Evolutionary conservation across 2,888 invertebrate genomes (phyloP).

Genomic region (Zygaena filipendulae): DNA sequence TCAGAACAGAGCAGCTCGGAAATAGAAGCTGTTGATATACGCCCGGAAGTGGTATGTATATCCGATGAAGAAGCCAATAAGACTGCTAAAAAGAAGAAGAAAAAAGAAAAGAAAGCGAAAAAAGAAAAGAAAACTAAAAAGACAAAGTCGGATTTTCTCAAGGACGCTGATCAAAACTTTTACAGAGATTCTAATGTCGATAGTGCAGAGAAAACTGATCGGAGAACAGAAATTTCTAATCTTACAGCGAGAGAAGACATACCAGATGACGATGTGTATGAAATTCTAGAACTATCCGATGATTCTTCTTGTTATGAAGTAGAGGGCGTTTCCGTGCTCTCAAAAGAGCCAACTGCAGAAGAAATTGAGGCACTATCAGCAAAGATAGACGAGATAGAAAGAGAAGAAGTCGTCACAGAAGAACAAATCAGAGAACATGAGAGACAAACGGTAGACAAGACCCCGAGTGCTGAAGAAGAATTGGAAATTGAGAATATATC

Average conservation of each 20-base stretch:
- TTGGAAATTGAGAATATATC: slow-evolving; percentile 28
- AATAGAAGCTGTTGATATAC: slow-evolving; percentile 35
- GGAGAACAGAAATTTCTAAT: slow-evolving; percentile 3
- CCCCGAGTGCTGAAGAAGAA: slow-evolving; percentile 5
- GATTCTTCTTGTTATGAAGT: slow-evolving; percentile 47
- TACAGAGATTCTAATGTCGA: slow-evolving; percentile 21
- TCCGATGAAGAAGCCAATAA: slow-evolving; percentile 43
- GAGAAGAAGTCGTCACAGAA: slow-evolving; percentile 34
- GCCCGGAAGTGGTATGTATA: slow-evolving; percentile 64
- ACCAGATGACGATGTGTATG: slow-evolving; percentile 29
- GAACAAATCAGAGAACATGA: slow-evolving; percentile 30
- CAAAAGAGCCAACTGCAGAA: slow-evolving; percentile 51
- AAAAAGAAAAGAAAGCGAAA: slow-evolving; percentile 50
- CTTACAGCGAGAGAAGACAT: slow-evolving; percentile 2
- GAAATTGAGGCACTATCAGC: slow-evolving; percentile 58
- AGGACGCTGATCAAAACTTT: slow-evolving; percentile 40
- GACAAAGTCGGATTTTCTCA: slow-evolving; percentile 42
- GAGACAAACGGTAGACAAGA: slow-evolving; percentile 10
- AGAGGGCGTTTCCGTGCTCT: slow-evolving; percentile 37
- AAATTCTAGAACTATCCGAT: slow-evolving; percentile 48
- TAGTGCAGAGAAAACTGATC: slow-evolving; percentile 2
- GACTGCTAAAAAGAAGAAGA: slow-evolving; percentile 35
- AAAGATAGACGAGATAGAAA: slow-evolving; percentile 52
- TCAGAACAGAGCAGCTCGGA: slow-evolving; percentile 41
- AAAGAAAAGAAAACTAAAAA: slow-evolving; percentile 36